phyloP scores from a whole-genome alignment of 2,113 vertebrate genomes.

The Varanus komodoensis region DNA sequence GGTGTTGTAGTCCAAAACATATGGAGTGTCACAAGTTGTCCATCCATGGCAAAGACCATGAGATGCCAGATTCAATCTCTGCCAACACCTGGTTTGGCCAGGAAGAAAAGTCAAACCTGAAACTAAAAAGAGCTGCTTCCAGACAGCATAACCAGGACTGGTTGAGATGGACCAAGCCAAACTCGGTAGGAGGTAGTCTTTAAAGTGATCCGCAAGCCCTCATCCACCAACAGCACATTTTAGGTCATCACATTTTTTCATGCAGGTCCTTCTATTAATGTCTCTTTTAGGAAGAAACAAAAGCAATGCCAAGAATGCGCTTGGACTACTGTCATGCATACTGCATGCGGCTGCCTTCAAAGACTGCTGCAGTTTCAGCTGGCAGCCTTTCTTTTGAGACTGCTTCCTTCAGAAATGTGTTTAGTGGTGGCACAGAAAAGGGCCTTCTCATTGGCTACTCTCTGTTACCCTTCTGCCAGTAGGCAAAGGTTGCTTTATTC shows the following conservation, averaged over 20 bases:
- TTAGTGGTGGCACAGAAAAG: too few relatives aligned
- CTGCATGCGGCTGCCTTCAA: too few relatives aligned
- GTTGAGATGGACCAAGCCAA: background rate
- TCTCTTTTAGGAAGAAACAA: background rate
- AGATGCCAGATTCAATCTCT: background rate
- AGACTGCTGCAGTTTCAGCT: too few relatives aligned
- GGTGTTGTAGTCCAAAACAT: background rate
- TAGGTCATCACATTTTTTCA: background rate
- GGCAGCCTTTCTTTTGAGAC: too few relatives aligned
- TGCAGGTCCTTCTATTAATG: too few relatives aligned
- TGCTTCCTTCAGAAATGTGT: too few relatives aligned
- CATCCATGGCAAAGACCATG: background rate
- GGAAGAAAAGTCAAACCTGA: background rate
- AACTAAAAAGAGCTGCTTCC: background rate
- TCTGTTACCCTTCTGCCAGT: too few relatives aligned
- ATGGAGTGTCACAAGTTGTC: background rate
- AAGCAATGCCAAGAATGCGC: background rate
- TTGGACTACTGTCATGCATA: too few relatives aligned
- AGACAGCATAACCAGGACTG: background rate
- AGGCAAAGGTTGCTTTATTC: too few relatives aligned
- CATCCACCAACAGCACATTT: background rate
- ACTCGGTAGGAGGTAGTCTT: background rate
- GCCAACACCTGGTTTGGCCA: background rate
- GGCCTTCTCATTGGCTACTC: too few relatives aligned
- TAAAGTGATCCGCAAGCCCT: background rate